phyloP scores from a whole-genome alignment of 2,888 invertebrate genomes.

The Acanthoscelides obtectus region DNA sequence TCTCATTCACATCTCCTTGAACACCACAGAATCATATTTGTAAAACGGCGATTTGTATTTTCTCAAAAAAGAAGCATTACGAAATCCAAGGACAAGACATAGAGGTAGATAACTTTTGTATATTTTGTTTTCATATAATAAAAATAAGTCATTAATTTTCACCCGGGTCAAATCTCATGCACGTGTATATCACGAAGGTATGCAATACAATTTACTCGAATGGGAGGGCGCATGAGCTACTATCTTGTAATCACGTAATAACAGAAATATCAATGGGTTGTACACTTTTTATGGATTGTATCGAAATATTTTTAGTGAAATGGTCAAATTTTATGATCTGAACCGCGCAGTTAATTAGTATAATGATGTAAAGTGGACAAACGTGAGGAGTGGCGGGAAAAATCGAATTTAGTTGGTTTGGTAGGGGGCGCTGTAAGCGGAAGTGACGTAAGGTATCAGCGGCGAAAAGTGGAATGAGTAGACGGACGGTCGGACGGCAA shows the following conservation, averaged over 20 bases:
- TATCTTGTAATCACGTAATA: not conserved
- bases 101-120: not conserved
- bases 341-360: not conserved
- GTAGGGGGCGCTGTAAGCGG: constrained; percentile 19
- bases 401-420: not conserved
- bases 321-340: not conserved
- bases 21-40: too few relatives aligned
- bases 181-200: not conserved
- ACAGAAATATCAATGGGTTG: not conserved
- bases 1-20: too few relatives aligned
- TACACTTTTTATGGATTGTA: not conserved
- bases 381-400: not conserved
- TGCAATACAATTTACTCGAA: not conserved
- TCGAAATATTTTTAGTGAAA: not conserved
- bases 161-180: not conserved
- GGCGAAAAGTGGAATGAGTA: constrained; percentile 26
- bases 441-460: constrained; percentile 26
- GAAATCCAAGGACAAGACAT: too few relatives aligned
- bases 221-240: not conserved
- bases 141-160: not conserved
- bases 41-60: too few relatives aligned
- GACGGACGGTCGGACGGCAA: constrained; percentile 33
- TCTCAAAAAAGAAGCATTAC: too few relatives aligned
- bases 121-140: not conserved
- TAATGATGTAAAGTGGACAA: not conserved